phyloP scores from a whole-genome alignment of 2,113 vertebrate genomes.

The Casuarius casuarius region DNA sequence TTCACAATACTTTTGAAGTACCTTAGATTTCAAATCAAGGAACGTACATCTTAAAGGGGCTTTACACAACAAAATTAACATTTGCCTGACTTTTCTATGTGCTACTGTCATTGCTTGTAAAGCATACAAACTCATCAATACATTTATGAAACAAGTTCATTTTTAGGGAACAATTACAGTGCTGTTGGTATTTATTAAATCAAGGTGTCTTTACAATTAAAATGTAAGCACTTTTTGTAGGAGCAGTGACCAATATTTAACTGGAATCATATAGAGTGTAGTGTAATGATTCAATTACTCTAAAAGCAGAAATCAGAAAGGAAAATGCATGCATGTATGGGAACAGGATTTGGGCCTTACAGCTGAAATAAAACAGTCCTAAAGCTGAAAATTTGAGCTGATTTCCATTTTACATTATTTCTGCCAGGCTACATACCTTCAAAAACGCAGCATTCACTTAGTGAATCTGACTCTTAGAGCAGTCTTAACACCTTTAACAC shows the following conservation, averaged over 20 bases:
- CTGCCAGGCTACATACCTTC: not conserved
- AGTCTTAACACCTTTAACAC: not conserved
- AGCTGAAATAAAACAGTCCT: not conserved
- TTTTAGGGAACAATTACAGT: not conserved
- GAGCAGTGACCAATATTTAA: not conserved
- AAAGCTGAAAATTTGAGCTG: not conserved
- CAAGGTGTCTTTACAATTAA: not conserved
- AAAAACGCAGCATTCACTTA: not conserved
- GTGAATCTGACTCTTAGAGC: not conserved
- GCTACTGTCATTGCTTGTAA: constrained; percentile 4
- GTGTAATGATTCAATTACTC: not conserved
- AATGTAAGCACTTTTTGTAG: not conserved
- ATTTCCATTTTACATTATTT: not conserved
- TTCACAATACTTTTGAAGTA: constrained; percentile 55
- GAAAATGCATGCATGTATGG: not conserved
- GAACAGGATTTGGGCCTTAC: not conserved
- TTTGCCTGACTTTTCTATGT: not conserved
- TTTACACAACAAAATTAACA: constrained; percentile 33
- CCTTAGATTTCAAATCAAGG: constrained; percentile 50
- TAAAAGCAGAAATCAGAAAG: not conserved
- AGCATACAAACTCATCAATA: not conserved
- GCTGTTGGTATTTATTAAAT: not conserved
- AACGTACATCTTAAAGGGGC: constrained; percentile 1
- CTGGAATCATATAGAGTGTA: not conserved
- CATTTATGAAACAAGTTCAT: not conserved